Conservation (phyloP, 2,888 invertebrate genomes). For the Drosophila fulvimacula region DNA sequence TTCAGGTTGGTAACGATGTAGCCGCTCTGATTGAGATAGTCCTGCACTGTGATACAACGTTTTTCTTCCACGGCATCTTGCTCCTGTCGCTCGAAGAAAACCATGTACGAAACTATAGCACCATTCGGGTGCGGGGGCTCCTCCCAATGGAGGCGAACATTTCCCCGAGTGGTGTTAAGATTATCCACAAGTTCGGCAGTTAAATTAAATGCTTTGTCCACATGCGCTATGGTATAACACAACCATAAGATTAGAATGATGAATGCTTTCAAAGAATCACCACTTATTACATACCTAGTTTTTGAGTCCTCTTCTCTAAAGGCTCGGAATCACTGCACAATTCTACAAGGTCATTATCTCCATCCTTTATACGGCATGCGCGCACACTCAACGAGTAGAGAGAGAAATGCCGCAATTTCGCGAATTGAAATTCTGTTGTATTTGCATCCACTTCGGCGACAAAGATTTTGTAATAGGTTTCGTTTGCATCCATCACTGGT, state of each 20-base stretch:
- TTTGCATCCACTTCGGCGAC: conserved; percentile 72
- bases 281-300: conserved; percentile 78
- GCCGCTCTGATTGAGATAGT: conserved; percentile 85
- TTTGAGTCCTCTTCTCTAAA: conserved; percentile 85
- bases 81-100: conserved; percentile 87
- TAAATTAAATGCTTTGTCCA: conserved; percentile 88
- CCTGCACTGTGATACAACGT: conserved; percentile 89
- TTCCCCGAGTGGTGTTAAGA: conserved; percentile 85
- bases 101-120: conserved; percentile 92
- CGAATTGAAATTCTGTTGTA: conserved; percentile 86
- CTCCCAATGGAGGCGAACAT: conserved; percentile 91
- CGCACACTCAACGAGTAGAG: conserved; percentile 90
- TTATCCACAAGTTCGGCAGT: conserved; percentile 80
- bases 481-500: conserved; percentile 72
- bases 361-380: conserved; percentile 89
- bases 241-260: background rate
- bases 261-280: background rate
- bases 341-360: conserved; percentile 12
- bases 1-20: conserved; percentile 85
- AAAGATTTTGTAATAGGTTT: conserved; percentile 58
- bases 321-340: conserved; percentile 87
- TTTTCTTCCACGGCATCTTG: conserved; percentile 89
- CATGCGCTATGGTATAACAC: conserved; percentile 86
- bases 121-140: conserved; percentile 95
- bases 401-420: conserved; percentile 90